phyloP scores from a whole-genome alignment of 2,797 vertebrate species.

The Eidolon dupreanum region DNA sequence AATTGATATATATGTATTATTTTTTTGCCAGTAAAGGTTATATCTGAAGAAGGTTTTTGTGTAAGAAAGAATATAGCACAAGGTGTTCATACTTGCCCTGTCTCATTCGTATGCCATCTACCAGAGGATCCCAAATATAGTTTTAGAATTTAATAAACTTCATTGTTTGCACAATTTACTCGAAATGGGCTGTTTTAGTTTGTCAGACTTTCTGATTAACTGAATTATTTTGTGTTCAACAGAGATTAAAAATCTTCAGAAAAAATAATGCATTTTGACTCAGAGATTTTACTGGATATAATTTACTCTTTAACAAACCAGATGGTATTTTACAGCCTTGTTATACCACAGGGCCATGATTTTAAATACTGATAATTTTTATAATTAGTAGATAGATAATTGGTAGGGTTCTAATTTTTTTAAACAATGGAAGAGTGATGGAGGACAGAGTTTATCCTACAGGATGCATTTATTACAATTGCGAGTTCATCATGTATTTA shows the following conservation, averaged over 20 bases:
- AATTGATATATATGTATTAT: not conserved
- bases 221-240: not conserved
- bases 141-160: not conserved
- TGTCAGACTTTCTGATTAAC: not conserved
- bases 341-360: not conserved
- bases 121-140: not conserved
- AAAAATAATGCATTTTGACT: conserved; percentile 40
- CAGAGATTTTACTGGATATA: not conserved
- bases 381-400: not conserved
- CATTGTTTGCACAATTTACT: not conserved
- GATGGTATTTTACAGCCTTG: not conserved
- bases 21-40: not conserved
- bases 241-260: conserved; percentile 9
- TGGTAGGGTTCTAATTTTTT: not conserved
- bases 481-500: not conserved
- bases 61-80: not conserved
- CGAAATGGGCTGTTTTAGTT: not conserved
- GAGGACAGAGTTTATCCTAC: not conserved
- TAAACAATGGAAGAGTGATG: not conserved
- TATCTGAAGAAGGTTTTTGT: not conserved
- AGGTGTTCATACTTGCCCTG: not conserved
- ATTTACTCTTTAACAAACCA: conserved; percentile 51
- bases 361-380: conserved; percentile 33
- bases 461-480: not conserved
- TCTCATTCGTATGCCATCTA: not conserved